phyloP scores from a whole-genome alignment of 1,140 invertebrate genomes.

The Nylanderia fulva region DNA sequence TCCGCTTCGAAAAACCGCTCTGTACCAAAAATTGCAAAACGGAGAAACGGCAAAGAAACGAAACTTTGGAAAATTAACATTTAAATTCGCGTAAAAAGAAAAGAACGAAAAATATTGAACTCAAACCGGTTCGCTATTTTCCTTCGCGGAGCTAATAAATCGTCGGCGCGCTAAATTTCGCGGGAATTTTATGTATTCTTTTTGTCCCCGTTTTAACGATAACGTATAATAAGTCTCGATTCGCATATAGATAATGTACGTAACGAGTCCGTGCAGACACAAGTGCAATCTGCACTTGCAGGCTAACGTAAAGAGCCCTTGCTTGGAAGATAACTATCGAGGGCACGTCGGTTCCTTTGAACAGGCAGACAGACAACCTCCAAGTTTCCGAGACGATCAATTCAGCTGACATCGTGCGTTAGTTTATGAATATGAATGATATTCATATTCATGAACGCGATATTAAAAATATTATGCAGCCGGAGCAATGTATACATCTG shows the following conservation, averaged over 20 bases:
- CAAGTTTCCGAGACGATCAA: conserved; percentile 25
- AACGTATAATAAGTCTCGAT: conserved; percentile 21
- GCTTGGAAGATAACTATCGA: conserved; percentile 35
- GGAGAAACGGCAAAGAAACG: not conserved
- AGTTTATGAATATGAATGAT: conserved; percentile 42
- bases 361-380: not conserved
- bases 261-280: conserved; percentile 7
- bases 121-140: conserved; percentile 41
- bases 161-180: not conserved
- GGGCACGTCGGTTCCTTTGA: conserved; percentile 42
- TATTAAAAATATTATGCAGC: not conserved
- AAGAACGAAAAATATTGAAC: too few relatives aligned
- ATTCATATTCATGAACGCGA: not conserved
- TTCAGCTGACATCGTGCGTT: not conserved
- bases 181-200: conserved; percentile 15
- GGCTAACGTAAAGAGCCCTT: not conserved
- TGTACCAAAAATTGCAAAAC: not conserved
- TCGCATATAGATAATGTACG: conserved; percentile 20
- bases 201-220: not conserved
- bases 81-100: not conserved
- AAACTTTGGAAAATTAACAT: not conserved
- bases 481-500: not conserved
- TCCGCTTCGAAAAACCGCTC: not conserved
- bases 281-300: conserved; percentile 7
- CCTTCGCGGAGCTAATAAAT: conserved; percentile 34